Evolutionary conservation across 2,113 vertebrate species (phyloP).

Genomic region (Apeltes quadracus): DNA sequence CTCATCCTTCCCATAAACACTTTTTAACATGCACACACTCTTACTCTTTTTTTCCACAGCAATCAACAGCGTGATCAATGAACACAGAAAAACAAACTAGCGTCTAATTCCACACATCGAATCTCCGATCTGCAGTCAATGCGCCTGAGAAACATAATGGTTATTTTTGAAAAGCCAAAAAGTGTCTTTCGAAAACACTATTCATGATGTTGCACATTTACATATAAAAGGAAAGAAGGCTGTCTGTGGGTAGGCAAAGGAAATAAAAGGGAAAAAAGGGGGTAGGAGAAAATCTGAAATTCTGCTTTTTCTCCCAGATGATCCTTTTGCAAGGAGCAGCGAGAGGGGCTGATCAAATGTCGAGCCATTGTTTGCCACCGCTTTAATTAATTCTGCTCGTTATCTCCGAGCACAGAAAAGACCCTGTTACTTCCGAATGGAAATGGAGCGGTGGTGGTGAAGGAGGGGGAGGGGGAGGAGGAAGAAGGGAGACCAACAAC

Average conservation of each 20-base stretch:
- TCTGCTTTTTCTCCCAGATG: conserved; percentile 49
- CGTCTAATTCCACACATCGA: conserved; percentile 74
- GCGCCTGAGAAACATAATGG: conserved; percentile 58
- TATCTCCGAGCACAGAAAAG: conserved; percentile 72
- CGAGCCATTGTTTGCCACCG: conserved; percentile 73
- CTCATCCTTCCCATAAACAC: conserved; percentile 4
- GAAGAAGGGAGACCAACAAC: conserved; percentile 26
- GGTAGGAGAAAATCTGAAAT: conserved; percentile 43
- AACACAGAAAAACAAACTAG: conserved; percentile 55
- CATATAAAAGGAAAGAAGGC: conserved; percentile 71
- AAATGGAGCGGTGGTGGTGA: conserved; percentile 67
- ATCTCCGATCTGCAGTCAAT: conserved; percentile 59
- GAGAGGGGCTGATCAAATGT: conserved; percentile 70
- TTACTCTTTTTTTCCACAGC: conserved; percentile 22
- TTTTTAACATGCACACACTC: not conserved
- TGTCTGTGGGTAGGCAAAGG: conserved; percentile 44
- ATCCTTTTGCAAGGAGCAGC: conserved; percentile 51
- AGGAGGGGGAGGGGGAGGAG: conserved; percentile 19
- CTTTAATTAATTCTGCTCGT: conserved; percentile 79
- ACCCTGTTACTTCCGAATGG: conserved; percentile 64
- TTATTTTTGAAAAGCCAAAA: conserved; percentile 63
- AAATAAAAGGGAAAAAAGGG: conserved; percentile 25
- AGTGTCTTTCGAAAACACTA: conserved; percentile 36
- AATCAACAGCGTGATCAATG: conserved; percentile 68
- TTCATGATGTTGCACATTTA: conserved; percentile 62